Evolutionary conservation across 2,797 vertebrate genomes (phyloP), one percentile per base, ranked within the genome.

Genomic region (Heterohyrax brucei): DNA sequence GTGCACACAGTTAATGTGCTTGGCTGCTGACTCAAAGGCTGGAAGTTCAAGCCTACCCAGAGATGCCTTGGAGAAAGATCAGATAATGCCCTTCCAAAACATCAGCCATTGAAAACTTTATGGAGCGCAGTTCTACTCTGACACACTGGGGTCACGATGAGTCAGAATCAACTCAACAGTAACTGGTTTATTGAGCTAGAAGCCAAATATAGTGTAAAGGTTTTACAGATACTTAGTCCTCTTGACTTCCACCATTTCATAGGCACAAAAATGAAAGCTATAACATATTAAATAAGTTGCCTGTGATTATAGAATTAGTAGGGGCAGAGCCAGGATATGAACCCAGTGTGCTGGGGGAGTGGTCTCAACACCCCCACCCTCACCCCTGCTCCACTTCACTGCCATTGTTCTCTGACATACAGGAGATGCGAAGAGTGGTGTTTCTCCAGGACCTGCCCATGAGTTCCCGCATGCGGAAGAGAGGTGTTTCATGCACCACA

Each of bases 341-440:
- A 80, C 44, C 28, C 50, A 14, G 26, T 30, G 10, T 22, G 33
- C 19, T 24, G 7, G 59, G 30, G 21, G 30, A 22, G n/a, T 33
- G 3, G 0, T 73, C 10, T 62, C 3, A 0, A 5, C 3, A 30
- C 62, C 72, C 48, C 53, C 0, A 0, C 1, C 50, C 22, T 22
- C 3, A 30, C 62, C 72, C 48, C 53, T 0, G 0, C 1, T 56
- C 22, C 26, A 16, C 46, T 21, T 91, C 66, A 87, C 5, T 21
- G 26, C 14, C 26, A 3, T 44, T 61, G 0, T 50, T 76, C 87
- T 95, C 56, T 78, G n/a, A 78, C 21, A 70, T 53, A 13, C 39
- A 95, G 98, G 98, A 98, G 66, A 97, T 98, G 82, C 94, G 87
- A 97, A 98, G 96, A 64, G 77, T 97, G 59, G 90, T 62, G 0